Evolutionary conservation across 2,888 invertebrate species (phyloP).

Genomic region (Eurytoma adleriae): DNA sequence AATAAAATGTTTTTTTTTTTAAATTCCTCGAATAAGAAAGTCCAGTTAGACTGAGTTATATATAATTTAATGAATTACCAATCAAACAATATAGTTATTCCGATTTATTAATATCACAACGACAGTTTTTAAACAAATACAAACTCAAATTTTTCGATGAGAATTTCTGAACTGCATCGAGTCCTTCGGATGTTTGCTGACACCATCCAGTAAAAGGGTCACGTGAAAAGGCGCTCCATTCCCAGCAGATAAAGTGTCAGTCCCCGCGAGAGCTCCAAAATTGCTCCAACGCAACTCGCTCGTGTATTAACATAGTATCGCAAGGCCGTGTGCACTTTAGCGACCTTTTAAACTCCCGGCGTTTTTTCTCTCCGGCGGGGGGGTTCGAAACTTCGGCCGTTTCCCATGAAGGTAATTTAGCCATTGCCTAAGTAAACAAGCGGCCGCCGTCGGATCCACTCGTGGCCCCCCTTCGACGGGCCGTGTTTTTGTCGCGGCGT

Average conservation of each 20-base stretch:
- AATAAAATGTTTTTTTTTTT: too few species aligned
- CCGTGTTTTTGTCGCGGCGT: not conserved
- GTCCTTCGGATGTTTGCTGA: too few species aligned
- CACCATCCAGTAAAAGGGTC: too few species aligned
- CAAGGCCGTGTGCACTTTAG: not conserved
- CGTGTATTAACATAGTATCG: not conserved
- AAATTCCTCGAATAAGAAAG: too few species aligned
- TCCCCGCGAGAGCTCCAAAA: not conserved
- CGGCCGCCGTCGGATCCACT: not conserved
- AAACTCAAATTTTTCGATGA: too few species aligned
- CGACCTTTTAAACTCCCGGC: not conserved
- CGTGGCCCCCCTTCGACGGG: not conserved
- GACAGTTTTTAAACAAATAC: too few species aligned
- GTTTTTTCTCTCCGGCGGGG: not conserved
- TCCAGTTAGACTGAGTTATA: too few species aligned
- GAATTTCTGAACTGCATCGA: too few species aligned
- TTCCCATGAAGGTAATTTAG: slow-evolving; percentile 43
- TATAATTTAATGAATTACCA: too few species aligned
- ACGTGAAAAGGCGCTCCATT: too few species aligned
- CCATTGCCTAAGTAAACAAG: slow-evolving; percentile 39
- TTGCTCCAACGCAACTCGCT: not conserved
- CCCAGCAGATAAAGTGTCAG: not conserved
- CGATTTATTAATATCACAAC: too few species aligned
- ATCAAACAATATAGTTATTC: too few species aligned
- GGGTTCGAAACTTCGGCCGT: not conserved